phyloP scores from a whole-genome alignment of 2,888 invertebrate genomes.

The Hirtodrosophila trivittata region DNA sequence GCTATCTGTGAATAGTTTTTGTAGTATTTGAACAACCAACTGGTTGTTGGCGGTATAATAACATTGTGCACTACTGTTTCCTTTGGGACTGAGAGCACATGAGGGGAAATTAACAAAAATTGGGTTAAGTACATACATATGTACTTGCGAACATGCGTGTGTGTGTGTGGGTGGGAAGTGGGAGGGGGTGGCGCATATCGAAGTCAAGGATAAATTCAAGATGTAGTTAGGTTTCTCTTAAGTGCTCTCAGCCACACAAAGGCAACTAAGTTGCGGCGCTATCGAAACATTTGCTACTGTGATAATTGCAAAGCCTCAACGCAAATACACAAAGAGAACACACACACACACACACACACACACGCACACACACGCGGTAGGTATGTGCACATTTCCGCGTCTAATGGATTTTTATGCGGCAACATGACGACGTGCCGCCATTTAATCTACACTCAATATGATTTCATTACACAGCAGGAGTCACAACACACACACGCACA shows the following conservation, averaged over 20 bases:
- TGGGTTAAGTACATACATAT: constrained; percentile 58
- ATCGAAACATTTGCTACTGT: constrained; percentile 66
- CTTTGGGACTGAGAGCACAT: constrained; percentile 13
- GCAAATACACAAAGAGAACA: constrained; percentile 4
- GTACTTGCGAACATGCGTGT: constrained; percentile 21
- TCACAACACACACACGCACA: constrained; percentile 7
- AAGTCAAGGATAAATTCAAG: constrained; percentile 50
- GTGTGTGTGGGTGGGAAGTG: constrained; percentile 1
- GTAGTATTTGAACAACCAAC: constrained; percentile 5
- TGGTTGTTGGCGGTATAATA: constrained; percentile 18
- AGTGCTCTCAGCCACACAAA: constrained; percentile 46
- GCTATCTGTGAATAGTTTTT: constrained; percentile 4
- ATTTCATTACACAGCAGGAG: constrained; percentile 71
- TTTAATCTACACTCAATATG: constrained; percentile 77
- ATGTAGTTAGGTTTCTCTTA: constrained; percentile 37
- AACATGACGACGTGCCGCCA: constrained; percentile 69
- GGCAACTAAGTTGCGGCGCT: constrained; percentile 37
- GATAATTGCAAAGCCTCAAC: constrained; percentile 64
- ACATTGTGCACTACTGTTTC: constrained; percentile 16
- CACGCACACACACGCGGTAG: constrained; percentile 10
- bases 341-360: constrained; percentile 5
- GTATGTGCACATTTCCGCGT: constrained; percentile 57
- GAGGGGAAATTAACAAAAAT: constrained; percentile 52
- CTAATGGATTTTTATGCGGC: constrained; percentile 73
- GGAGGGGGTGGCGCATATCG: constrained; percentile 30